These are phyloP conservation scores for Idaea dimidiata DNA, from an alignment of 2,888 invertebrate genomes.

Conservation along the genomic window DNA sequence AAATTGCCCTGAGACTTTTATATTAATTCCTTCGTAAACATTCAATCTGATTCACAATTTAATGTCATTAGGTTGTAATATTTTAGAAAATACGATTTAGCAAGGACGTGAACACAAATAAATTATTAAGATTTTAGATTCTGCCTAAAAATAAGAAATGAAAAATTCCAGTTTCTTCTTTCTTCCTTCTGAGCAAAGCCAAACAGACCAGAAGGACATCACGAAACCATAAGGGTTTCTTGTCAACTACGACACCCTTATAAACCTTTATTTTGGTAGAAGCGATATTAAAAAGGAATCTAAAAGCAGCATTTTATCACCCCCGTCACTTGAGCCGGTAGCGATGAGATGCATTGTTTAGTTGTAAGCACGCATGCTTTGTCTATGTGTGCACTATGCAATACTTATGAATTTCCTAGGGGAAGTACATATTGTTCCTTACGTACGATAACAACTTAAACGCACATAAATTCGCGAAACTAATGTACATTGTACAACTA, in stretches of 20 bases:
- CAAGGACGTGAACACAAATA: too few species aligned
- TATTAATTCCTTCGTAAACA: too few species aligned
- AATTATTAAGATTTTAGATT: too few species aligned
- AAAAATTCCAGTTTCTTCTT: too few species aligned
- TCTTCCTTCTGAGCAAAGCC: too few species aligned
- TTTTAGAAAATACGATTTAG: too few species aligned
- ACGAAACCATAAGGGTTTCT: too few species aligned
- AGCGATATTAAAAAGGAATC: constrained; percentile 9
- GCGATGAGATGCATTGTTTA: constrained; percentile 73
- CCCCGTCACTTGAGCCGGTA: constrained; percentile 58
- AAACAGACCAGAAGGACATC: too few species aligned
- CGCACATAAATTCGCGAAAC: constrained; percentile 38
- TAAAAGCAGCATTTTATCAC: constrained; percentile 55
- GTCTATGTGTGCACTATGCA: constrained; percentile 61
- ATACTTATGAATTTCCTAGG: constrained; percentile 74
- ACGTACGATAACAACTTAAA: constrained; percentile 54
- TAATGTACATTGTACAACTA: constrained; percentile 14
- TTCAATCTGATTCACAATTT: too few species aligned
- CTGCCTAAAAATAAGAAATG: too few species aligned
- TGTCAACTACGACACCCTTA: neutral
- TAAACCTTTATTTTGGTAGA: neutral
- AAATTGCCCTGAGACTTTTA: too few species aligned
- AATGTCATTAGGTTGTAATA: too few species aligned
- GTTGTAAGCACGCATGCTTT: constrained; percentile 70
- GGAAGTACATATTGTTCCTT: constrained; percentile 56